Percentiles rank a stretch among this genome's conserved stretches.
These are phyloP conservation scores for Paraescarpia echinospica DNA, from an alignment of 1,140 invertebrate genomes.

Conservation along the genomic window DNA sequence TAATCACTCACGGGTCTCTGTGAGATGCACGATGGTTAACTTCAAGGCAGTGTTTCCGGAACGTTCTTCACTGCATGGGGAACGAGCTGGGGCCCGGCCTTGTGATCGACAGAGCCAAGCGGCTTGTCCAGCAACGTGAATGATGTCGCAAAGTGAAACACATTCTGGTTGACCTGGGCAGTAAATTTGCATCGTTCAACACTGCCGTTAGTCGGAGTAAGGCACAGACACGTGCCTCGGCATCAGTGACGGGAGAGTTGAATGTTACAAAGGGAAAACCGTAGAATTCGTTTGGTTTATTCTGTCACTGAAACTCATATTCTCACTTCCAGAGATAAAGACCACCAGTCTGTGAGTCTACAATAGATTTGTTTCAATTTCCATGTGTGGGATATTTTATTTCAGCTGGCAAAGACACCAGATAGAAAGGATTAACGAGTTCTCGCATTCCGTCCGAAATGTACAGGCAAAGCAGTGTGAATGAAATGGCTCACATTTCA, in stretches of 20 bases:
- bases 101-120: neutral
- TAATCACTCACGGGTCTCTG: neutral
- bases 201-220: neutral
- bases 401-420: too few relatives aligned
- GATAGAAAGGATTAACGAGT: too few relatives aligned
- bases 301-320: too few relatives aligned
- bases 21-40: neutral
- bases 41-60: neutral
- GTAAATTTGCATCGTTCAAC: neutral
- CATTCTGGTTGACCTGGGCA: neutral
- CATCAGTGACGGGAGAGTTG: neutral
- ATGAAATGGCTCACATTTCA: too few relatives aligned
- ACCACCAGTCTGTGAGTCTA: too few relatives aligned
- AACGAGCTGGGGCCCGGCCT: neutral
- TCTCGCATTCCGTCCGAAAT: too few relatives aligned
- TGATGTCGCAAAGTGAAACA: neutral
- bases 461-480: too few relatives aligned
- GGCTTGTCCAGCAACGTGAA: neutral
- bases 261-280: neutral
- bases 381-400: too few relatives aligned
- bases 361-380: too few relatives aligned
- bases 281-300: neutral
- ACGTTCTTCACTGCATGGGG: neutral
- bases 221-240: neutral
- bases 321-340: too few relatives aligned